Conservation (phyloP, 2,113 vertebrate species). For the Dryoscopus gambensis region DNA sequence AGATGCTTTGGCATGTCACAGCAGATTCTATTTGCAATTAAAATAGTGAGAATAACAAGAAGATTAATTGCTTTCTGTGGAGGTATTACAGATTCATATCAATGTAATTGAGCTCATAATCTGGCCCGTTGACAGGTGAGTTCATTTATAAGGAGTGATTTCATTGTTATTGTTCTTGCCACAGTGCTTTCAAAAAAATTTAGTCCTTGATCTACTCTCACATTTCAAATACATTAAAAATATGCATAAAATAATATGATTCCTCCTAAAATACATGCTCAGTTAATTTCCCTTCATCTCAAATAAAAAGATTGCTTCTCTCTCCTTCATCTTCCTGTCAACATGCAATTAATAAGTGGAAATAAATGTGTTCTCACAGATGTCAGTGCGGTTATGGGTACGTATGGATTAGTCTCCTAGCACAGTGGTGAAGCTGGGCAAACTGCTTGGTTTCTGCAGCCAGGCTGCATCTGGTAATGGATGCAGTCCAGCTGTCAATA, state of each 20-base stretch:
- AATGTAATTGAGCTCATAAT: constrained; percentile 42
- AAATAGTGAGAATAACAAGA: constrained; percentile 20
- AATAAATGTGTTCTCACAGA: not conserved
- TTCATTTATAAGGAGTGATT: not conserved
- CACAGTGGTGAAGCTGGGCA: not conserved
- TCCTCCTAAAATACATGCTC: not conserved
- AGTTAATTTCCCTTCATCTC: not conserved
- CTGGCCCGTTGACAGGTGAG: constrained; percentile 3
- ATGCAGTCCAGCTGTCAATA: not conserved
- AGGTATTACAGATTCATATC: constrained; percentile 29
- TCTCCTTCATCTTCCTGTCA: not conserved
- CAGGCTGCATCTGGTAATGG: not conserved
- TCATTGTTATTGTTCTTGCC: not conserved
- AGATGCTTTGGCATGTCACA: not conserved
- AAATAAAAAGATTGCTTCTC: not conserved
- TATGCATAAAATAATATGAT: not conserved
- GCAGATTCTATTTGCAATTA: not conserved
- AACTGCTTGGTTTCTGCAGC: not conserved
- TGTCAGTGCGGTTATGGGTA: not conserved
- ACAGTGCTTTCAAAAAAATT: not conserved
- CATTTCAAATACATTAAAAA: not conserved
- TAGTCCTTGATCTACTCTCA: not conserved
- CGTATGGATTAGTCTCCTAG: not conserved
- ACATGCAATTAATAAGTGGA: not conserved
- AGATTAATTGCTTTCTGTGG: constrained; percentile 40